These are phyloP conservation scores for Gadopsis marmoratus DNA, from an alignment of 2,797 vertebrate genomes.

Conservation along the genomic window DNA sequence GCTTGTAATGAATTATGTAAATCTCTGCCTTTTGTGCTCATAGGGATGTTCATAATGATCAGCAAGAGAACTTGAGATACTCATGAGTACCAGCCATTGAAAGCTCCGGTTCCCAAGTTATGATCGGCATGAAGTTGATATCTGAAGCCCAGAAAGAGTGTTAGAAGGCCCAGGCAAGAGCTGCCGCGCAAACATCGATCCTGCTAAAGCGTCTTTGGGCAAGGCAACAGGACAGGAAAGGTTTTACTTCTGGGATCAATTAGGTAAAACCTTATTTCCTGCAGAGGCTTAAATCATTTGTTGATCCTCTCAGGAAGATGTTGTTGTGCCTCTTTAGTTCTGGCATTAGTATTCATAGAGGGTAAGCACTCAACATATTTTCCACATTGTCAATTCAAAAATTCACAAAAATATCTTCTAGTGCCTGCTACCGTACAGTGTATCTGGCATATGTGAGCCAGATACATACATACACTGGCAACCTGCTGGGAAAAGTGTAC, in stretches of 20 bases:
- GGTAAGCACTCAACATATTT: not conserved
- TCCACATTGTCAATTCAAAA: not conserved
- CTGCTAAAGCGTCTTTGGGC: not conserved
- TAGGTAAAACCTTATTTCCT: not conserved
- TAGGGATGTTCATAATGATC: slow-evolving; percentile 17
- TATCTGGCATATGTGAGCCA: not conserved
- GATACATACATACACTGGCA: not conserved
- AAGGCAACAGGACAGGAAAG: not conserved
- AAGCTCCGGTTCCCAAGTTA: not conserved
- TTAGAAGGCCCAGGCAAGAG: not conserved
- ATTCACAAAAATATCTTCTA: not conserved
- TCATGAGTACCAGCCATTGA: not conserved
- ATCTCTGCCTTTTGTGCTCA: slow-evolving; percentile 28
- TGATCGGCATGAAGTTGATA: not conserved
- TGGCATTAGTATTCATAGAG: not conserved
- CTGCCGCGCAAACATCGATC: not conserved
- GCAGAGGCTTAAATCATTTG: not conserved
- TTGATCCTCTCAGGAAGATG: not conserved
- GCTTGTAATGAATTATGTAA: slow-evolving; percentile 45
- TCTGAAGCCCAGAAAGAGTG: not conserved
- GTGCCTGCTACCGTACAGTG: not conserved
- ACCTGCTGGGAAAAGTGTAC: slow-evolving; percentile 16
- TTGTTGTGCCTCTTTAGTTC: not conserved
- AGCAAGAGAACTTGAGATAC: not conserved
- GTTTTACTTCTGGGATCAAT: not conserved